Evolutionary conservation across 2,888 invertebrate genomes (phyloP).

Genomic region (Dasysyrphus tricinctus): DNA sequence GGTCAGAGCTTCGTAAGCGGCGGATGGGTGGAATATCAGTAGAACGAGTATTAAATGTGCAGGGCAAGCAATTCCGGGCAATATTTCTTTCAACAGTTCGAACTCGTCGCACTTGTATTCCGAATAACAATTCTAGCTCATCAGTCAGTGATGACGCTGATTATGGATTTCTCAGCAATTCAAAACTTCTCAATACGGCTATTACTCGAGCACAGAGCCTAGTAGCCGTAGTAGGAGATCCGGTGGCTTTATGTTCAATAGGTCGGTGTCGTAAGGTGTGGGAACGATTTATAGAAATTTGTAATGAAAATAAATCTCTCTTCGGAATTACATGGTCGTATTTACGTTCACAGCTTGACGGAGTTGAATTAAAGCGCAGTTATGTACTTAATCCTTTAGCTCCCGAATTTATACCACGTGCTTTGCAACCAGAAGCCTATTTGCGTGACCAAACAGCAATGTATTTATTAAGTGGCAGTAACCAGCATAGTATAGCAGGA

Average conservation of each 20-base stretch:
- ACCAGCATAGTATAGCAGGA: constrained; percentile 54
- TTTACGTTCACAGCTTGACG: constrained; percentile 88
- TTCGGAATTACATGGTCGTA: constrained; percentile 89
- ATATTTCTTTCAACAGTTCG: constrained; percentile 90
- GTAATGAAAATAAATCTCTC: constrained; percentile 88
- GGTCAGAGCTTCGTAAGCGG: constrained; percentile 89
- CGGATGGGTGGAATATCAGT: constrained; percentile 90
- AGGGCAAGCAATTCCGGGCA: constrained; percentile 94
- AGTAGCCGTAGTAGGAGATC: constrained; percentile 93
- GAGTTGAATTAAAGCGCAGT: constrained; percentile 89
- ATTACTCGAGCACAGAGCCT: constrained; percentile 92
- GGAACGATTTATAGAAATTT: constrained; percentile 90
- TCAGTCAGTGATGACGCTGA: constrained; percentile 86
- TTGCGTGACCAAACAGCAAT: constrained; percentile 83
- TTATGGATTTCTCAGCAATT: constrained; percentile 92
- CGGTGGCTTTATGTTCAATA: constrained; percentile 91
- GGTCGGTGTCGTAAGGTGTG: constrained; percentile 92
- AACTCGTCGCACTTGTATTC: constrained; percentile 88
- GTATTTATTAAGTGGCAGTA: constrained; percentile 78
- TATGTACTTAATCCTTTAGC: constrained; percentile 92
- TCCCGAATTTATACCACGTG: constrained; percentile 90
- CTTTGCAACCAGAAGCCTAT: constrained; percentile 84
- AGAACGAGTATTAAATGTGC: constrained; percentile 92
- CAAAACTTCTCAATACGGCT: constrained; percentile 92
- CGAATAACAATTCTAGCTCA: constrained; percentile 79